Evolutionary conservation across 2,888 invertebrate species (phyloP).

Genomic region (Acrocyrtus sp.): DNA sequence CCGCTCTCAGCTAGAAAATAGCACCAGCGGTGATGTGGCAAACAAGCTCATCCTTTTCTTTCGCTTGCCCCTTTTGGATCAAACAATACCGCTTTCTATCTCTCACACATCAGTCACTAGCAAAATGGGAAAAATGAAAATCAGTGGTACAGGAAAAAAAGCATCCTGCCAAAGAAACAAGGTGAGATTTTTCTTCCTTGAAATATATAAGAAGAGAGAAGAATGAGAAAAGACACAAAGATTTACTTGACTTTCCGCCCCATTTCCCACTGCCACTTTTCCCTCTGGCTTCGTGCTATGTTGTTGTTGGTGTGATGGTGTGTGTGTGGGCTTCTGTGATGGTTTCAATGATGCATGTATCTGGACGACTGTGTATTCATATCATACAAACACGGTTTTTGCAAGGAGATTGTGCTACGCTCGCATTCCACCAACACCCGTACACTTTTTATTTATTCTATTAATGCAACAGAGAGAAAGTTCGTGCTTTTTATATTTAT

Average conservation of each 20-base stretch:
- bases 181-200: constrained; percentile 31
- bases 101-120: background rate
- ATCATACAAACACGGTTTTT: too few relatives aligned
- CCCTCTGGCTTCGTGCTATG: background rate
- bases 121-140: background rate
- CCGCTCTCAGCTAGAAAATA: too few relatives aligned
- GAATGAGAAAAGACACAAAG: constrained; percentile 46
- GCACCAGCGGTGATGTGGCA: too few relatives aligned
- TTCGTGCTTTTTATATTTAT: constrained; percentile 26
- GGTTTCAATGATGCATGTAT: too few relatives aligned
- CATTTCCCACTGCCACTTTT: constrained; percentile 37
- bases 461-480: constrained; percentile 14
- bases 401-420: constrained; percentile 1
- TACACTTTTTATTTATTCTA: constrained; percentile 32
- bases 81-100: background rate
- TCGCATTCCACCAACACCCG: background rate
- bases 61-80: background rate
- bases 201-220: constrained; percentile 11
- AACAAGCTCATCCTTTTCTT: too few relatives aligned
- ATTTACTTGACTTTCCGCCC: constrained; percentile 50
- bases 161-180: constrained; percentile 4
- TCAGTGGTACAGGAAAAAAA: background rate
- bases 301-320: too few relatives aligned
- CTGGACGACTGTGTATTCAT: too few relatives aligned
- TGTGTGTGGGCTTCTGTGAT: too few relatives aligned